Base-by-base conservation (phyloP, 2,113 vertebrate genomes). In the Oceanodroma tethys region DNA sequence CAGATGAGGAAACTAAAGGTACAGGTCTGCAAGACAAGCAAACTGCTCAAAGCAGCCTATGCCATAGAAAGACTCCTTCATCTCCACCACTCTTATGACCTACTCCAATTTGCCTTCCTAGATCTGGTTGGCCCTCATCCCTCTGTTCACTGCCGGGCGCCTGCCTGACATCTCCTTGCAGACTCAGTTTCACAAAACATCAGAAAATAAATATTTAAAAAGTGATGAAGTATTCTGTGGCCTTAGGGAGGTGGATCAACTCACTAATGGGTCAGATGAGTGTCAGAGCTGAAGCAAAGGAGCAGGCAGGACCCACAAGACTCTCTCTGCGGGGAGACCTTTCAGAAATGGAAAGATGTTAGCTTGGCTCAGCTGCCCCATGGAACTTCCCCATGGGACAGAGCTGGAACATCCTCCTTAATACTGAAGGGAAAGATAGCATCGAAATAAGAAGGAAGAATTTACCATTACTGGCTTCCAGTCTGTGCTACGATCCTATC, bases 401-500 rank as follows among this genome's bases (percentile, higher is more conserved):
- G 27, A 85, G 52, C n/a, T 62, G 30, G 40, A 71, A 55, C 22
- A 87, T 29, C 27, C 22, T 79, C 20, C 52, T 63, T 66, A 74
- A 75, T 15, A 47, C 11, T 47, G 21, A 79, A 72, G 13, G 11
- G 22, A 16, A 90, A 72, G 36, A 79, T 0, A 14, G 19, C 32
- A 75, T 16, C 11, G 1, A 86, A 87, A 60, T 30, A 62, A 58
- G 65, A 65, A 43, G 26, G 19, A n/a, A 84, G 29, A 91, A 81
- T 29, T 81, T 50, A 75, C 34, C 13, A 65, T 40, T 56, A 71
- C 9, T 32, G 27, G 13, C n/a, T 93, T 71, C 32, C 17, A 79
- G 60, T 42, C n/a, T 67, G 32, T 42, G 29, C 47, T 22, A 79
- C 0, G 0, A 72, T 38, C 23, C 26, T 74, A 32, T 16, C n/a